Evolutionary conservation across 2,797 vertebrate genomes (phyloP), one percentile per base, ranked within the genome.

Genomic region (Sebastes trivittatus): DNA sequence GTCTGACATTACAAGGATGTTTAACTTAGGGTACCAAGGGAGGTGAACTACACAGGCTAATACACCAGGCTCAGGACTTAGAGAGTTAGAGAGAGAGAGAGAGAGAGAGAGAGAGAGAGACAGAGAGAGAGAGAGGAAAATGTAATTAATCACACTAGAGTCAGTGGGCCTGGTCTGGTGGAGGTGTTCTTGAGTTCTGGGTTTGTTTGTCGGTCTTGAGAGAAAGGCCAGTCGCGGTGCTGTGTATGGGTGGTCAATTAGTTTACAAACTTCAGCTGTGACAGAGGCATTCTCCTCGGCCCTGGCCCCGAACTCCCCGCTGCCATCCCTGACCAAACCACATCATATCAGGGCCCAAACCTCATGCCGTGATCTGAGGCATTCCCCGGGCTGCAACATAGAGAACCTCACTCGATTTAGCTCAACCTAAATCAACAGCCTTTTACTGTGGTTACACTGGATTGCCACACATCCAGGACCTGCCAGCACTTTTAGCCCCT

Each of bases 191-290:
- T 74, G 77, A 89, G 82, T 42, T 88, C 81, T 84, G 75, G 78
- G 75, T 87, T n/a, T 91, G 84, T 78, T 87, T 83, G 84, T 82
- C 13, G 20, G 77, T 87, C 87, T 88, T 82, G 25, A 71, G 84
- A 94, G 92, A 89, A 82, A 82, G 81, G 75, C 88, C 77, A 80
- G 83, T 69, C 84, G 82, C 87, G 93, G 88, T 78, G 83, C 84
- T 88, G 80, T 77, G 85, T 92, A 93, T 78, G 93, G 94, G 95
- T 95, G 95, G 95, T 94, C 95, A 96, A 88, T 94, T 90, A 92
- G 87, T 94, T 95, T 92, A 93, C 92, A 95, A 85, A 91, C 91
- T 92, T 96, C 93, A 94, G 88, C 93, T 94, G 92, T 90, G 93
- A 94, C 90, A 89, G 88, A 89, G 78, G 70, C 74, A 76, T 88